Evolutionary conservation across 2,113 vertebrate genomes (phyloP), one percentile per base, ranked within the genome.

Genomic region (Falco punctatus): DNA sequence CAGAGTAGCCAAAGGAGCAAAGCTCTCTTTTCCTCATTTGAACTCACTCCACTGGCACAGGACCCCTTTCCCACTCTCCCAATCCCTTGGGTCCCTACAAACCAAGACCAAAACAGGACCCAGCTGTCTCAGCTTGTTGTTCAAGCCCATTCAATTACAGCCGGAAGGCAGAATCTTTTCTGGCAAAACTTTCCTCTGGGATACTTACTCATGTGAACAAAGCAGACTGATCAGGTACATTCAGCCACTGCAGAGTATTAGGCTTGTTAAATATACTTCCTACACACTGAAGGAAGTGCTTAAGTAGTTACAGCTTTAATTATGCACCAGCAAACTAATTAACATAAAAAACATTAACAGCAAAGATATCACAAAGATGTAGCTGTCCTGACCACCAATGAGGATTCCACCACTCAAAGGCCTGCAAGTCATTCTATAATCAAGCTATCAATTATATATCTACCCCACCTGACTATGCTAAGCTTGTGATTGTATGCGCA

Each of bases 81-180:
- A 91, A 22, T 89, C 81, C 73, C 86, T 62, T 91, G 69, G 94
- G 94, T 94, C 65, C 49, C 77, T 79, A 89, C 94, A 96, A 93
- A 92, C 80, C 73, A 87, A 94, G 70, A 93, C 92, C 92, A 95
- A 95, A 96, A 96, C 88, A 95, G 77, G 88, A 96, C 91, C 95
- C 96, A 96, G 92, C 91, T 96, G 94, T 67, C 88, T 86, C 65
- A 65, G 93, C 73, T 55, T 85, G 90, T 94, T 94, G 91, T 91
- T 92, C 66, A 86, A 94, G 67, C 49, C 80, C 66, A 96, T 93
- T 96, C 92, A 91, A 67, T 84, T 94, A 75, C 92, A 92, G 82
- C 67, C 96, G 88, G 46, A 96, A 96, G 88, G 72, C 18, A 2
- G 80, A 95, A 27, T 79, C 82, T 81, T 95, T 92, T 81, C 94